Conservation (phyloP, 2,113 vertebrate genomes). For the Ariopsis seemanni region DNA sequence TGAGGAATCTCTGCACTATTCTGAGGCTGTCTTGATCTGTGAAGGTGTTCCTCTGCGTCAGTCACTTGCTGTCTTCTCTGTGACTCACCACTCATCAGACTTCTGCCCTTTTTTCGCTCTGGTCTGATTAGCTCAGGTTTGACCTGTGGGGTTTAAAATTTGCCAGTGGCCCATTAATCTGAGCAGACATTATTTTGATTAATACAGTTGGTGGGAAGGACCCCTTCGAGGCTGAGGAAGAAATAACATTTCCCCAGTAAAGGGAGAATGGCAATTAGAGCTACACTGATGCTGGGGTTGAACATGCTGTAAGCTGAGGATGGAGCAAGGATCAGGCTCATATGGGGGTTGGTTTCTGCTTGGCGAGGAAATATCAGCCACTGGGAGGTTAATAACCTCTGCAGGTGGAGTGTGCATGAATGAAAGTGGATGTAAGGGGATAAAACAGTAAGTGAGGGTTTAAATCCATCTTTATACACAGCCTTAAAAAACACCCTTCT, state of each 20-base stretch:
- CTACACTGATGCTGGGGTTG: background rate
- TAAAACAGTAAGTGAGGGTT: background rate
- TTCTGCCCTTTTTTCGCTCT: background rate
- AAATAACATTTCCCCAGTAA: constrained; percentile 52
- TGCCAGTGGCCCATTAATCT: background rate
- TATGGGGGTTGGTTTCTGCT: background rate
- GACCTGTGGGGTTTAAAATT: constrained; percentile 13
- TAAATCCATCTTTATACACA: background rate
- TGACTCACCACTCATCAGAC: background rate
- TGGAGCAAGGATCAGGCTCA: background rate
- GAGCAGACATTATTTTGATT: constrained; percentile 20
- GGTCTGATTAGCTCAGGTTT: constrained; percentile 36
- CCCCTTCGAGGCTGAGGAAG: constrained; percentile 25
- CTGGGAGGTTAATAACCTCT: background rate
- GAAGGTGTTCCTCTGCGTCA: background rate
- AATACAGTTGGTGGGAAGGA: constrained; percentile 36
- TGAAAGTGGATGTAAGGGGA: background rate
- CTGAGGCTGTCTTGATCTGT: background rate
- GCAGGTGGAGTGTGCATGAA: background rate
- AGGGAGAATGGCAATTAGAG: constrained; percentile 53
- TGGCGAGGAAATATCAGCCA: background rate
- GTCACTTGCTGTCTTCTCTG: constrained; percentile 6
- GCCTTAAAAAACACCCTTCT: background rate
- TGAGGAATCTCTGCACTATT: background rate
- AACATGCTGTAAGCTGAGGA: background rate